Conservation (phyloP, 2,113 vertebrate species). For the Acanthisitta chloris region DNA sequence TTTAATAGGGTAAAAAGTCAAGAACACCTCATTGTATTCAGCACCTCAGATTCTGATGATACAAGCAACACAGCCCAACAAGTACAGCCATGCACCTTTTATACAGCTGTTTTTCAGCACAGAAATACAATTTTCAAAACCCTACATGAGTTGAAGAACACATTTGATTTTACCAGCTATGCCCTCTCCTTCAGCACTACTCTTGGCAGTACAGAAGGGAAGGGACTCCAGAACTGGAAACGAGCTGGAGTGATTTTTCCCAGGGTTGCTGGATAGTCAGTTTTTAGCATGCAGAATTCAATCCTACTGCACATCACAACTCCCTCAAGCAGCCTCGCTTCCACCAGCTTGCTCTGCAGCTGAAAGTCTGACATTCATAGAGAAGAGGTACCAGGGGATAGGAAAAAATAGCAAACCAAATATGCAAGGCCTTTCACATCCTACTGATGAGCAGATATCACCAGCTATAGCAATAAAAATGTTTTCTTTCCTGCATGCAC, state of each 20-base stretch:
- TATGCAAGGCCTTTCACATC: not conserved
- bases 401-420: conserved; percentile 31
- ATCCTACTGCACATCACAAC: not conserved
- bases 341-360: not conserved
- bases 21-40: not conserved
- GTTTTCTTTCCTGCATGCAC: conserved; percentile 2
- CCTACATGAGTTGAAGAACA: not conserved
- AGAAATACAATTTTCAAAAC: not conserved
- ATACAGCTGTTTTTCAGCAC: not conserved
- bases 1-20: not conserved
- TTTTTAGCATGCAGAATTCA: not conserved
- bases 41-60: not conserved
- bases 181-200: not conserved
- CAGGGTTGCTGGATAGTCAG: not conserved
- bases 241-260: not conserved
- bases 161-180: not conserved
- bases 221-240: not conserved
- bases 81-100: not conserved
- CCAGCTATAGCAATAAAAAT: conserved; percentile 22
- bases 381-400: not conserved
- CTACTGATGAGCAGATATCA: not conserved
- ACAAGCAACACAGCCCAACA: not conserved
- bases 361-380: not conserved
- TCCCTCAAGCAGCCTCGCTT: not conserved
- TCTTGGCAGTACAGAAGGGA: not conserved